Base-by-base conservation (phyloP, 1,140 invertebrate species). In the Stenopsyche tienmushanensis region DNA sequence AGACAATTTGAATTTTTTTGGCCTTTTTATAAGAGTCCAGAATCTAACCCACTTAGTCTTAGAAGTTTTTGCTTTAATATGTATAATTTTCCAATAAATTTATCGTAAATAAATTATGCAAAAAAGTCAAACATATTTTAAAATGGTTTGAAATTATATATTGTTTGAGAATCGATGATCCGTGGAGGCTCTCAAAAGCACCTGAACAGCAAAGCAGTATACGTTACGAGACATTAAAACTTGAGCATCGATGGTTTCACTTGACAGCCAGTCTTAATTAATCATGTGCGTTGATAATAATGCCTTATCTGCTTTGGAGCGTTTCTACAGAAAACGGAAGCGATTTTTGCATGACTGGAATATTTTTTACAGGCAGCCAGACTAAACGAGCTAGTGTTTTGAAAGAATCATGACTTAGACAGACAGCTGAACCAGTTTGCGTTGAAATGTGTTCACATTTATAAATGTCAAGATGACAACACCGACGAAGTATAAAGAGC, bases 211-310 rank as follows among this genome's bases (percentile, higher is more conserved):
- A n/a, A n/a, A n/a, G n/a, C n/a, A n/a, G n/a, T n/a, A n/a, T n/a
- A n/a, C n/a, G n/a, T n/a, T n/a, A n/a, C n/a, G n/a, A n/a, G n/a
- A n/a, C n/a, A n/a, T n/a, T n/a, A n/a, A 34, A 5, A 34, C 5
- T 47, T 47, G 44, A 47, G 44, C 5, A 18, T 15, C 44, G 13
- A 9, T 20, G 44, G 10, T 20, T 20, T 15, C 10, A 47, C 18
- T 47, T 25, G 53, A 57, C 53, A 39, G 53, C 15, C 29, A 18
- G 13, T 15, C 26, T 57, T 57, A 57, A 57, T 57, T 57, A 57
- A 57, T 57, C 53, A 39, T 41, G 25, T 41, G 53, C 29, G 25
- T 57, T 53, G 41, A 57, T 57, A 57, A 57, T 57, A 57, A 57
- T 57, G 53, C 8, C 53, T 57, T 57, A 57, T 57, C 53, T 57